phyloP scores from a whole-genome alignment of 2,113 vertebrate genomes.

The Paracyprichromis sp. region DNA sequence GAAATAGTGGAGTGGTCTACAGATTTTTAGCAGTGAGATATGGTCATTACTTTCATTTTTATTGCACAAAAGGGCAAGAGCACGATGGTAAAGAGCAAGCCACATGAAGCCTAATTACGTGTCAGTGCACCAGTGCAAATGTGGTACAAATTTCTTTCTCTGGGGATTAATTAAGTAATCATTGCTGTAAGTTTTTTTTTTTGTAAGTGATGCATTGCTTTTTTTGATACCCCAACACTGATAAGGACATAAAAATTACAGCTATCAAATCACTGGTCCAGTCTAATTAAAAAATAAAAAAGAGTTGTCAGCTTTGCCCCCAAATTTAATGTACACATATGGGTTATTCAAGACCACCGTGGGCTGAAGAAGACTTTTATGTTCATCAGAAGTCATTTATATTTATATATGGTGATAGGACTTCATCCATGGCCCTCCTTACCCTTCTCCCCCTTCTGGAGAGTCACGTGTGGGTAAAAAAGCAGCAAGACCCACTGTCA shows the following conservation, averaged over 20 bases:
- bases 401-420: neutral
- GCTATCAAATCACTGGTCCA: neutral
- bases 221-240: neutral
- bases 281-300: neutral
- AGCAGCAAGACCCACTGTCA: neutral
- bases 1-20: neutral
- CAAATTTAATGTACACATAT: neutral
- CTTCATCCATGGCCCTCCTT: neutral
- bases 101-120: neutral
- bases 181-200: rapidly evolving
- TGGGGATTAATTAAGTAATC: neutral
- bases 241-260: neutral
- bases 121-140: neutral
- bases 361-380: neutral
- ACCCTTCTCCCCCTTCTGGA: neutral
- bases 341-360: neutral
- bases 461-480: neutral
- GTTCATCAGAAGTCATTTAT: neutral
- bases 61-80: neutral
- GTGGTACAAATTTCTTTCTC: neutral
- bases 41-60: neutral
- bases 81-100: neutral
- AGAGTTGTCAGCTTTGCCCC: neutral
- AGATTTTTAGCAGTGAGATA: neutral
- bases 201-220: neutral